These are phyloP conservation scores for Sycophaga agraensis DNA, from an alignment of 1,140 invertebrate species.

Conservation along the genomic window DNA sequence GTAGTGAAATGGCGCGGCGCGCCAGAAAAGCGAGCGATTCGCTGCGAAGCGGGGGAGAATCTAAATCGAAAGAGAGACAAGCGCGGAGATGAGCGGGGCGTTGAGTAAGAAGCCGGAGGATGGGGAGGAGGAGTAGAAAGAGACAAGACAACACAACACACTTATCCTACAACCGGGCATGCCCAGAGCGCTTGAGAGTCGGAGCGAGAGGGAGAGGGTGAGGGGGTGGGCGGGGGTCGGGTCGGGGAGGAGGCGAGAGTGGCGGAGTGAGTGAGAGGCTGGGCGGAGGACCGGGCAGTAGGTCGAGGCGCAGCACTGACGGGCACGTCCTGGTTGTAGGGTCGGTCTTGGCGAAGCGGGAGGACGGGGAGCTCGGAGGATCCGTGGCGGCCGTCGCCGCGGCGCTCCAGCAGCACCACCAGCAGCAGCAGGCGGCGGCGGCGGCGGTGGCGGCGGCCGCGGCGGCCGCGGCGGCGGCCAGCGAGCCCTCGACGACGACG, in stretches of 20 bases:
- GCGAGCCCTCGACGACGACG: too few species aligned
- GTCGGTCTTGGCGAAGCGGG: slow-evolving; percentile 54
- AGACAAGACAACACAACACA: slow-evolving; percentile 34
- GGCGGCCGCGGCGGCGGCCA: not conserved
- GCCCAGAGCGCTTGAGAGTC: slow-evolving; percentile 59
- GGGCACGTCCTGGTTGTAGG: slow-evolving; percentile 58
- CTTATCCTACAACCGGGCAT: slow-evolving; percentile 58
- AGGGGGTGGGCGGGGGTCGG: slow-evolving; percentile 6
- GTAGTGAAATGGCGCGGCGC: too few species aligned
- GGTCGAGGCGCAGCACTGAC: slow-evolving; percentile 37
- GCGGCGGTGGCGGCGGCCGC: slow-evolving; percentile 42
- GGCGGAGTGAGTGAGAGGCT: slow-evolving; percentile 16
- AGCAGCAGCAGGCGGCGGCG: not conserved
- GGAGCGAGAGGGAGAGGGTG: slow-evolving; percentile 30
- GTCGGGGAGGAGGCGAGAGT: slow-evolving; percentile 17
- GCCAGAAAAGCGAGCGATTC: too few species aligned
- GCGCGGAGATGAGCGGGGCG: too few species aligned
- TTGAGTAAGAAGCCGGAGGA: too few species aligned
- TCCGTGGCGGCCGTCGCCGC: not conserved
- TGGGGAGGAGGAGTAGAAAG: too few species aligned
- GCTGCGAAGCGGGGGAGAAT: too few species aligned
- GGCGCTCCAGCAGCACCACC: not conserved
- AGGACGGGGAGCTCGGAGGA: slow-evolving; percentile 50
- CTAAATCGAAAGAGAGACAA: too few species aligned
- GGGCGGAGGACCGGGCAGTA: not conserved